These are phyloP conservation scores for Lethenteron reissneri DNA, from an alignment of 2,113 vertebrate genomes.

Conservation along the genomic window DNA sequence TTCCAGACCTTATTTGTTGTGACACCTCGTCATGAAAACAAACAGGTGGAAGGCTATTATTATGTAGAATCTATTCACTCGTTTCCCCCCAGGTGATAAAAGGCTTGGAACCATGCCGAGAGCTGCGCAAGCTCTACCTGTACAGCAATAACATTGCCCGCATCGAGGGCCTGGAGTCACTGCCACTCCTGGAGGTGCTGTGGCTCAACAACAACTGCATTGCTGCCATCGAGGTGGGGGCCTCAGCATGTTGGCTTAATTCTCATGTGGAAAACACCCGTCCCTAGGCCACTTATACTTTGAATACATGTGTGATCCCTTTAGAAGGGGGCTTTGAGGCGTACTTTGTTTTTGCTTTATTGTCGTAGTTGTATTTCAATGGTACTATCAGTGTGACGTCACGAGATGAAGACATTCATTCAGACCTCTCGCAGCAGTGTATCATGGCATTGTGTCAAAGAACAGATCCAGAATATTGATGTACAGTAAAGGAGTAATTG, in stretches of 20 bases:
- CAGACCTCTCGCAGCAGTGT: background rate
- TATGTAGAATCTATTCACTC: background rate
- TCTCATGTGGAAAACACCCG: constrained; percentile 10
- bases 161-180: constrained; percentile 30
- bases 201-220: constrained; percentile 48
- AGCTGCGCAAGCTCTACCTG: constrained; percentile 38
- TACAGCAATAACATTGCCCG: constrained; percentile 41
- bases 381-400: too few species aligned
- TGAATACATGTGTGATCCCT: too few species aligned
- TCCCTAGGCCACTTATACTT: too few species aligned
- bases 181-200: constrained; percentile 25
- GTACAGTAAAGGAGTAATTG: background rate
- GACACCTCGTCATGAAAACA: too few species aligned
- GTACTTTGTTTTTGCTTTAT: too few species aligned
- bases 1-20: too few species aligned
- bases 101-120: constrained; percentile 26
- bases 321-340: too few species aligned
- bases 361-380: too few species aligned
- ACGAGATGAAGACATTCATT: too few species aligned
- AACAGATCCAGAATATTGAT: constrained; percentile 8
- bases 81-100: constrained; percentile 25
- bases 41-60: too few species aligned
- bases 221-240: constrained; percentile 29
- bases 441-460: background rate
- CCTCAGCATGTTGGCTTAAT: background rate